Evolutionary conservation across 2,797 vertebrate genomes (phyloP).

Genomic region (Sandelia bainsii): DNA sequence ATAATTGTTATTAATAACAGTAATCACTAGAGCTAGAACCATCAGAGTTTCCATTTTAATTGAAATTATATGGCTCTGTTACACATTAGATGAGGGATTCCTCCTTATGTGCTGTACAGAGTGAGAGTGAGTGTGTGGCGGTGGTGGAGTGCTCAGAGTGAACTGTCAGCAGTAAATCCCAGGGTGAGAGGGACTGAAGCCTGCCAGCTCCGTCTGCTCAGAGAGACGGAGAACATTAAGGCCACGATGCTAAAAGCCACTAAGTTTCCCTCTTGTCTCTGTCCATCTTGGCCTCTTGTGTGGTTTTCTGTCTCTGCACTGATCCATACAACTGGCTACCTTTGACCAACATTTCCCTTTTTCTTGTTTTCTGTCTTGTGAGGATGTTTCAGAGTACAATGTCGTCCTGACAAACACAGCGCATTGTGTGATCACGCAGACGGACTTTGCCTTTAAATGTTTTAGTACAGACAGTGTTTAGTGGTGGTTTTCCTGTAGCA

Average conservation of each 20-base stretch:
- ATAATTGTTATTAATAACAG: not conserved
- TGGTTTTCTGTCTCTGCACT: constrained; percentile 35
- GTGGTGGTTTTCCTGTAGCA: not conserved
- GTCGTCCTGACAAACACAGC: constrained; percentile 11
- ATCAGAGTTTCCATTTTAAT: not conserved
- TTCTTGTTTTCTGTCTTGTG: constrained; percentile 10
- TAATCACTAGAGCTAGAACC: not conserved
- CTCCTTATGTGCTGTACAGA: constrained; percentile 7
- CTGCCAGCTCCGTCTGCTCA: constrained; percentile 40
- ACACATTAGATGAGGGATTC: not conserved
- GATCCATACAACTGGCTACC: constrained; percentile 38
- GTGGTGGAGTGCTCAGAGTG: constrained; percentile 32
- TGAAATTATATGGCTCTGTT: not conserved
- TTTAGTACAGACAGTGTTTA: constrained; percentile 20
- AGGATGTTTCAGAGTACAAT: constrained; percentile 58
- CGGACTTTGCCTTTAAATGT: constrained; percentile 49
- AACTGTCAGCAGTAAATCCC: constrained; percentile 59
- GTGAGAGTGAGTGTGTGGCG: not conserved
- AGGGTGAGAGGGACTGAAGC: constrained; percentile 34
- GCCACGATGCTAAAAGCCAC: constrained; percentile 62
- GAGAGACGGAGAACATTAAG: constrained; percentile 53
- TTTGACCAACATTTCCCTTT: constrained; percentile 39
- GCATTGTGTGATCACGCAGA: constrained; percentile 13
- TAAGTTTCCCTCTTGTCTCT: constrained; percentile 49
- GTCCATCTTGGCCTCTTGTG: constrained; percentile 8